Percentiles rank a stretch among this genome's conserved stretches.
phyloP scores from a whole-genome alignment of 2,888 invertebrate genomes.

The Pterostichus niger region DNA sequence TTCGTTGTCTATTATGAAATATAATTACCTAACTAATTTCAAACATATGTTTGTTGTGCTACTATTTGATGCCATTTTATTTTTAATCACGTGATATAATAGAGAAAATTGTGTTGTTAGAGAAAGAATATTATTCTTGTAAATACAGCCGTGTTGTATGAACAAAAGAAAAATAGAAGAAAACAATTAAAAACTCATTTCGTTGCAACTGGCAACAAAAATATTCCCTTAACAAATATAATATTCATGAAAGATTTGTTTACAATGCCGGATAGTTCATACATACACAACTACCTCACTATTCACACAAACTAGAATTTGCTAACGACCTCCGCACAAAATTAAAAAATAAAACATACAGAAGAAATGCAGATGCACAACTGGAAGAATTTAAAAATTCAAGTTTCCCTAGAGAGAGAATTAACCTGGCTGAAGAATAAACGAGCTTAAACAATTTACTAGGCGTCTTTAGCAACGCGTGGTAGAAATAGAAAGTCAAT shows the following conservation, averaged over 20 bases:
- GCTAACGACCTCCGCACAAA: background rate
- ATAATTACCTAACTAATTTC: no score
- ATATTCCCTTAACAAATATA: background rate
- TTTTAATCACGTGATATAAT: no score
- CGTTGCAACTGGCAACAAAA: no score
- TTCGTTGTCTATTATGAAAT: no score
- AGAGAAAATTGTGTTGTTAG: no score
- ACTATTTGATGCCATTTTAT: no score
- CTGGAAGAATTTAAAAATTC: slow-evolving; percentile 4
- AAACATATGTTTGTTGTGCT: no score
- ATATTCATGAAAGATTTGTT: slow-evolving; percentile 35
- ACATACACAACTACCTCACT: slow-evolving; percentile 8
- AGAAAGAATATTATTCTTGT: no score
- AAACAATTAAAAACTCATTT: no score
- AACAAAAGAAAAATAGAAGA: no score
- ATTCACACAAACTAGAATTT: background rate
- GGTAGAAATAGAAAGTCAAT: no score
- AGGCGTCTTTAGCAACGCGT: slow-evolving; percentile 10
- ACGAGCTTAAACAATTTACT: slow-evolving; percentile 33
- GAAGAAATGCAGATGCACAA: background rate
- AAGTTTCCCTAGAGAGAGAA: background rate
- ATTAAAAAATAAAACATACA: background rate
- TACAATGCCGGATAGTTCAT: background rate
- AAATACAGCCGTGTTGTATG: no score
- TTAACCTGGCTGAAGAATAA: slow-evolving; percentile 17